Evolutionary conservation across 1,140 invertebrate genomes (phyloP), one percentile per base, ranked within the genome.

Genomic region (Solenopsis fugax): DNA sequence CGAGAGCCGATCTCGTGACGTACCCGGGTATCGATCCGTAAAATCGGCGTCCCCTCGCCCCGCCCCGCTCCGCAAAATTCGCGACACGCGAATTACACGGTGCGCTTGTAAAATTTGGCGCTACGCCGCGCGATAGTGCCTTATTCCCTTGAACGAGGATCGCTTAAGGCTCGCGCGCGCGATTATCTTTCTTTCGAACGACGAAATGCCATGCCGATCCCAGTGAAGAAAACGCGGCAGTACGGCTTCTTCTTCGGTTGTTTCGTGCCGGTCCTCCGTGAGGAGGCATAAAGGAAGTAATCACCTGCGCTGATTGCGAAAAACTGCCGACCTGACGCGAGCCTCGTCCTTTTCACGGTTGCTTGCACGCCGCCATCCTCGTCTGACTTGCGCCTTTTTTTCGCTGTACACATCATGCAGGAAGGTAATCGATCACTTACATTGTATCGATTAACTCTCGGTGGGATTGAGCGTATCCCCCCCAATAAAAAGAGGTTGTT

Each of bases 191-290:
- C 65, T 71, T 82, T 82, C 67, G 54, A 41, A 81, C 77, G 80
- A 84, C 69, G 80, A 85, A 85, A 85, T 85, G 84, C 84, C 84
- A 85, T 76, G 75, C 18, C 84, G 73, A 80, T 85, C 84, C 73
- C 84, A 84, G 81, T 84, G 41, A 60, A 78, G 84, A 78, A 85
- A 78, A 85, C 34, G 62, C 60, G 73, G 56, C 67, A 58, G 37
- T 54, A 45, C 72, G 56, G 18, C 84, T 80, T 65, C 58, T 78
- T 65, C 60, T 45, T 64, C 73, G 82, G 82, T 45, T n/a, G 58
- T 64, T 65, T 80, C 73, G 84, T 84, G 81, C 60, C 69, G 65
- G 65, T 69, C 50, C 73, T 67, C 24, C 54, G 54, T 86, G 71
- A 65, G 60, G 86, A 73, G 81, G 45, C 54, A 82, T 87, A 65